These are phyloP conservation scores for Cephus runcator DNA, from an alignment of 2,888 invertebrate species.

Conservation along the genomic window DNA sequence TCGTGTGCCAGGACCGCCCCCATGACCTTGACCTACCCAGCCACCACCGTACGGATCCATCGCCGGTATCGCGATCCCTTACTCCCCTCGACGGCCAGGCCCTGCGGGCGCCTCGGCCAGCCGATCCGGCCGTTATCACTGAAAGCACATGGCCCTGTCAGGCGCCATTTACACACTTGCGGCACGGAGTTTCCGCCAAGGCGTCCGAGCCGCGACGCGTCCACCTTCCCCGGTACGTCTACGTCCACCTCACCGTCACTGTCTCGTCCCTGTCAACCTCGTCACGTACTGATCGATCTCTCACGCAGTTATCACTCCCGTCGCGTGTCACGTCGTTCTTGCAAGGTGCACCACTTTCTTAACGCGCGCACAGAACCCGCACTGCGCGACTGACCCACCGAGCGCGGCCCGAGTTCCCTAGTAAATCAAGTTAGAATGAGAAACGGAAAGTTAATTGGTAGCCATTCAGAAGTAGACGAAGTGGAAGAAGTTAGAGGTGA, in stretches of 20 bases:
- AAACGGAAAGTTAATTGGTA: conserved; percentile 18
- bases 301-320: background rate
- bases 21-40: conserved; percentile 60
- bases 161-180: conserved; percentile 46
- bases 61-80: conserved; percentile 32
- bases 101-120: conserved; percentile 19
- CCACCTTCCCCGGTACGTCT: background rate
- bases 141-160: conserved; percentile 52
- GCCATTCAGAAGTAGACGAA: conserved; percentile 9
- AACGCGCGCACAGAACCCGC: background rate
- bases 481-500: conserved; percentile 29
- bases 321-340: background rate
- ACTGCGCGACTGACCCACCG: background rate
- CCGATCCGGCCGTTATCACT: conserved; percentile 22
- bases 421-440: background rate
- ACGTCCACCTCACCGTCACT: background rate
- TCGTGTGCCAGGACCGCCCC: conserved; percentile 40
- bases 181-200: conserved; percentile 4
- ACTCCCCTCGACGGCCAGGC: conserved; percentile 33
- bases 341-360: background rate
- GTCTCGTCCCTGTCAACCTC: background rate
- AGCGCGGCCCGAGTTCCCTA: background rate
- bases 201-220: background rate
- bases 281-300: background rate
- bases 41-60: conserved; percentile 68